Percentiles rank a stretch among this genome's conserved stretches.
Evolutionary conservation across 2,888 invertebrate species (phyloP).

Genomic region (Pecten maximus): DNA sequence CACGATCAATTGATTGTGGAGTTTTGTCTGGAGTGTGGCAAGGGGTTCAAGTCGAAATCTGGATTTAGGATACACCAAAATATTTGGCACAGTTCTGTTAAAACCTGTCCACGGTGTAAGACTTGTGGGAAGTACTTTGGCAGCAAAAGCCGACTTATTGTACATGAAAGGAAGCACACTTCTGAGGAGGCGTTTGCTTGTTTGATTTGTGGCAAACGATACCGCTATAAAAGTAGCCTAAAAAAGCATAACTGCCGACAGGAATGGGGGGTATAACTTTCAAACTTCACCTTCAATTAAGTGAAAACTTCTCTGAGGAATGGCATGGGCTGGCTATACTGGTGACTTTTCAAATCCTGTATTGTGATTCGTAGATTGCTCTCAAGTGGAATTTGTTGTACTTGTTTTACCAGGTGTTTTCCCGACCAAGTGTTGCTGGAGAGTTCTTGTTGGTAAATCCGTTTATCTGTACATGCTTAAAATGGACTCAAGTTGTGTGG

Average conservation of each 20-base stretch:
- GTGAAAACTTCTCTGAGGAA: too few relatives aligned
- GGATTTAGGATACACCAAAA: conserved; percentile 42
- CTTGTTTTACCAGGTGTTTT: too few relatives aligned
- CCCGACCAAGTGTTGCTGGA: too few relatives aligned
- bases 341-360: too few relatives aligned
- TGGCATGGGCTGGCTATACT: too few relatives aligned
- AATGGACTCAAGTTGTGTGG: too few relatives aligned
- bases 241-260: conserved; percentile 41
- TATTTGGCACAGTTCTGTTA: conserved; percentile 14
- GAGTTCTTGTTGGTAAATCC: too few relatives aligned
- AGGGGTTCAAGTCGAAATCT: conserved; percentile 39
- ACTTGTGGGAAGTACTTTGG: conserved; percentile 40
- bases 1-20: conserved; percentile 11
- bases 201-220: conserved; percentile 24
- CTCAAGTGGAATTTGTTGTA: too few relatives aligned
- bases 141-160: conserved; percentile 37
- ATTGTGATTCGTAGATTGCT: too few relatives aligned
- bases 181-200: conserved; percentile 39
- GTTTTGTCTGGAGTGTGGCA: conserved; percentile 44
- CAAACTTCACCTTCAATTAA: too few relatives aligned
- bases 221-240: conserved; percentile 40
- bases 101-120: conserved; percentile 36
- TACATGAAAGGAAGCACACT: conserved; percentile 41
- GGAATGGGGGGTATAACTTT: background rate
- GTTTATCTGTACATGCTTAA: too few relatives aligned